A percentile compares a stretch with the other conserved stretches of the same genome.
These are phyloP conservation scores for Habropoda laboriosa DNA, from an alignment of 1,140 invertebrate genomes.

Conservation along the genomic window DNA sequence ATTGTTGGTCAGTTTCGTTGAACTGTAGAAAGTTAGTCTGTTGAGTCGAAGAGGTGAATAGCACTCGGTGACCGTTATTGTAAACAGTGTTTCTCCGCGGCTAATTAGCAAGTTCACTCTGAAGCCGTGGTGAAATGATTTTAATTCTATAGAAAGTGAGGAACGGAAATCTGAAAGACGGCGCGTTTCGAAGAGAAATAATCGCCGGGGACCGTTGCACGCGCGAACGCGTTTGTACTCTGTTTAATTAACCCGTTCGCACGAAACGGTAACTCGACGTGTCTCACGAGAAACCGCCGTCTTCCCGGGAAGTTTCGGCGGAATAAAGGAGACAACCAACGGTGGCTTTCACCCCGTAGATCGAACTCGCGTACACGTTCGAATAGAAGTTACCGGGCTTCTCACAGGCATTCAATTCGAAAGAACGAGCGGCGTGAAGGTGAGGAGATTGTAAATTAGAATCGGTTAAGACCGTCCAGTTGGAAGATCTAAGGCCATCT, in stretches of 20 bases:
- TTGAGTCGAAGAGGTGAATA: no score
- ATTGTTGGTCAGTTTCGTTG: not conserved
- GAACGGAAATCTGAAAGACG: not conserved
- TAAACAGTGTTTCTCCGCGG: not conserved
- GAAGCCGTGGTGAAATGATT: constrained; percentile 23
- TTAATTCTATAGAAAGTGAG: constrained; percentile 39
- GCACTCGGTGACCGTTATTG: not conserved
- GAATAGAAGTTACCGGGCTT: constrained; percentile 49
- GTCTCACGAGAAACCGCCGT: constrained; percentile 46
- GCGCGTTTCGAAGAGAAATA: constrained; percentile 1
- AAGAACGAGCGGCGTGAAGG: not conserved
- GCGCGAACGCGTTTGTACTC: constrained; percentile 43
- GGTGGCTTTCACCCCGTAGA: constrained; percentile 55
- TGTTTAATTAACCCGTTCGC: constrained; percentile 48
- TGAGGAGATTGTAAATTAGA: not conserved
- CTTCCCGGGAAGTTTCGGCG: constrained; percentile 38
- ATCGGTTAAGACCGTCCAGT: not conserved
- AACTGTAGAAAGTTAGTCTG: no score
- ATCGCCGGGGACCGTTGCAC: constrained; percentile 13
- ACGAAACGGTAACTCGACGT: constrained; percentile 37
- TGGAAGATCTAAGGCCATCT: constrained; percentile 46
- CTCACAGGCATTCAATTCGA: no score
- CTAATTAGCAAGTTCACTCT: not conserved
- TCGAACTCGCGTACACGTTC: not conserved
- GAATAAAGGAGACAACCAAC: constrained; percentile 54